A percentile compares a stretch with the other conserved stretches of the same genome.
Conservation (phyloP, 2,797 vertebrate species). For the Amblyraja radiata region DNA sequence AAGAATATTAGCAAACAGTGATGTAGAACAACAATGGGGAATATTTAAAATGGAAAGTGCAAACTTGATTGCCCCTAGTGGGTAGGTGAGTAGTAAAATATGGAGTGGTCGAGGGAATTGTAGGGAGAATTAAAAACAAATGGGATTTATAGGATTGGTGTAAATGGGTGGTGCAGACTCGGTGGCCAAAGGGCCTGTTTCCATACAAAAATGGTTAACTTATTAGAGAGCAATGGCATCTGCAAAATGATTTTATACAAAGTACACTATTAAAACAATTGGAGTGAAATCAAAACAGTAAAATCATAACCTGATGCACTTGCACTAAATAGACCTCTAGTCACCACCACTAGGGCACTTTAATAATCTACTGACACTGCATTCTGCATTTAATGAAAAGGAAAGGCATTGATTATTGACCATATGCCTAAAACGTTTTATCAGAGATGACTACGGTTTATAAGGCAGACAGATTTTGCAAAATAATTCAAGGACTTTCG, state of each 20-base stretch:
- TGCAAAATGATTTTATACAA: neutral
- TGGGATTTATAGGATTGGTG: too few relatives aligned
- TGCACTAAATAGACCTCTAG: neutral
- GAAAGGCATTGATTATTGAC: conserved; percentile 12
- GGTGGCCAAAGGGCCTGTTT: too few relatives aligned
- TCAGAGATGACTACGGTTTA: neutral
- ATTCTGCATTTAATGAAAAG: neutral
- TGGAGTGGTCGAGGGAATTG: too few relatives aligned
- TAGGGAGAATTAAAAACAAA: too few relatives aligned
- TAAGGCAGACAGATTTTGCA: neutral
- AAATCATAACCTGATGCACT: neutral
- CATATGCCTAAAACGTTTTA: neutral
- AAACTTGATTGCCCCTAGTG: too few relatives aligned
- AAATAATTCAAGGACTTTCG: neutral
- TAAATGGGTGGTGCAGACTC: too few relatives aligned
- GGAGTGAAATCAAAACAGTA: neutral
- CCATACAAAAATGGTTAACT: neutral
- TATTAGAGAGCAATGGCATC: neutral
- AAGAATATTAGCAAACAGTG: too few relatives aligned
- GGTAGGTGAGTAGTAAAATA: too few relatives aligned
- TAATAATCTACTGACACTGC: neutral
- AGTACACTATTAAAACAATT: neutral
- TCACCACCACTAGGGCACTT: neutral
- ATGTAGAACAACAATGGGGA: too few relatives aligned
- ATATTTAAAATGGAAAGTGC: too few relatives aligned